Conservation (phyloP, 2,888 invertebrate genomes). For the Sphinx pinastri region DNA sequence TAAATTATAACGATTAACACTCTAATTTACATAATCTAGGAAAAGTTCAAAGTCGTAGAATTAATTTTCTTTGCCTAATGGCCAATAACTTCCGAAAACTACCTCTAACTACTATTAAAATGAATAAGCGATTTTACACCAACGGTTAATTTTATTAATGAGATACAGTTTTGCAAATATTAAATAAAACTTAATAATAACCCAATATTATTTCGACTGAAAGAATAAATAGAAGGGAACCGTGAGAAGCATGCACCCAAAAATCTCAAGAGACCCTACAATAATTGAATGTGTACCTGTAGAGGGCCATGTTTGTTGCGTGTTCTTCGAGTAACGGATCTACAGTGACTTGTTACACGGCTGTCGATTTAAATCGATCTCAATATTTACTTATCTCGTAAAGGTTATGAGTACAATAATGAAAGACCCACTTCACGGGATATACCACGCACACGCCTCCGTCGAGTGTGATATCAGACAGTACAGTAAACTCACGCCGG, state of each 20-base stretch:
- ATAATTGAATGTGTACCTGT: constrained; percentile 62
- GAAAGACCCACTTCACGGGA: constrained; percentile 50
- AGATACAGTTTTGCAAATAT: background rate
- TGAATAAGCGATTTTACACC: background rate
- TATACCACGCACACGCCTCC: constrained; percentile 74
- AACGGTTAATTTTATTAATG: background rate
- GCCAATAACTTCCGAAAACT: background rate
- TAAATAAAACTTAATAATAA: background rate
- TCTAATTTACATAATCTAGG: background rate
- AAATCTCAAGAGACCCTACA: constrained; percentile 38
- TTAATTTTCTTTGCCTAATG: too few relatives aligned
- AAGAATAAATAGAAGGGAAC: background rate
- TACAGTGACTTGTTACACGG: constrained; percentile 46
- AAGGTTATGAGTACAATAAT: constrained; percentile 58
- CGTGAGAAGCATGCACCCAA: constrained; percentile 36
- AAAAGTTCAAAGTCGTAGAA: background rate
- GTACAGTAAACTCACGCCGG: constrained; percentile 64
- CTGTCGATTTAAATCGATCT: constrained; percentile 42
- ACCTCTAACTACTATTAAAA: background rate
- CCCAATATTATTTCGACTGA: background rate
- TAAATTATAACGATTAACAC: background rate
- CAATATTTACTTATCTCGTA: constrained; percentile 50
- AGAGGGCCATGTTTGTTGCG: constrained; percentile 67
- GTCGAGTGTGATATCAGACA: constrained; percentile 70
- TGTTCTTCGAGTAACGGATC: constrained; percentile 56